phyloP scores from a whole-genome alignment of 2,113 vertebrate genomes.

The Xerus inauris region DNA sequence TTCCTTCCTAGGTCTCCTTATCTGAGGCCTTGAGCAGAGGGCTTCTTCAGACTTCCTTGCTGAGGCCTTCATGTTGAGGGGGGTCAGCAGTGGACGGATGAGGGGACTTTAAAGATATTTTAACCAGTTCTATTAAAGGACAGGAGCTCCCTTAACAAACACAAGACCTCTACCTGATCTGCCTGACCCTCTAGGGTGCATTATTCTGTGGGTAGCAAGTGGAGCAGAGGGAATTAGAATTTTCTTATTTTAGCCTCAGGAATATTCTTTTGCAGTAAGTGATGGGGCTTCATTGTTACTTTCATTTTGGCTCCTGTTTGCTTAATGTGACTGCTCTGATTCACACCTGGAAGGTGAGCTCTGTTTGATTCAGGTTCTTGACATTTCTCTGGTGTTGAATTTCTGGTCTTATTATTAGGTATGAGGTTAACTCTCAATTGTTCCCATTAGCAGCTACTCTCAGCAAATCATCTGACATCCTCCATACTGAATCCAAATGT shows the following conservation, averaged over 20 bases:
- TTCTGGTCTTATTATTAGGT: neutral
- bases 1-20: neutral
- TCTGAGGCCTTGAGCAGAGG: fast-evolving
- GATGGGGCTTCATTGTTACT: neutral
- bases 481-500: neutral
- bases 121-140: neutral
- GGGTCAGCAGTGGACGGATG: neutral
- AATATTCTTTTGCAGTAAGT: neutral
- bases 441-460: neutral
- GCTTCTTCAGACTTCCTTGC: neutral
- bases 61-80: neutral
- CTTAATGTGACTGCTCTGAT: neutral
- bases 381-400: neutral
- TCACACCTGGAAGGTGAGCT: neutral
- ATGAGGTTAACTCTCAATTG: neutral
- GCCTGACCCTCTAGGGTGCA: fast-evolving
- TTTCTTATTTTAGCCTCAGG: neutral
- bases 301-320: neutral
- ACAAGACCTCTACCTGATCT: fast-evolving
- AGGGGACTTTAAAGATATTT: neutral
- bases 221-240: neutral
- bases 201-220: neutral
- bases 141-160: no score
- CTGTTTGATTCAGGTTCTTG: neutral
- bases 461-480: neutral